A percentile compares a stretch with the other conserved stretches of the same genome.
Evolutionary conservation across 2,888 invertebrate species (phyloP).

Genomic region (Drosophila anceps): DNA sequence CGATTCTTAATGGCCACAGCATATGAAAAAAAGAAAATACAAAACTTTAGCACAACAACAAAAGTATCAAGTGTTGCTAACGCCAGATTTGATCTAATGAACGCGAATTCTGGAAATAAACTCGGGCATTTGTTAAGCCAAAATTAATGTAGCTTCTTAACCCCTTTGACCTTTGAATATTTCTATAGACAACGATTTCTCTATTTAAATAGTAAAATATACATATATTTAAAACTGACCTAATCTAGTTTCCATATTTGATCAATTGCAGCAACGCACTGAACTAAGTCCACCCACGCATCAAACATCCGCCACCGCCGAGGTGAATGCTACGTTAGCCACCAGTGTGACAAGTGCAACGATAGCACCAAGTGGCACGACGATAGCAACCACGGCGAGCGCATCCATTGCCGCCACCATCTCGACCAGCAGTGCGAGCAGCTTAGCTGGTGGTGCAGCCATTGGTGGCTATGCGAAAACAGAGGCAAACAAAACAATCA

Average conservation of each 20-base stretch:
- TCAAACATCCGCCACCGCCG: constrained; percentile 78
- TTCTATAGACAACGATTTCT: neutral
- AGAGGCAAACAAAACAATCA: constrained; percentile 55
- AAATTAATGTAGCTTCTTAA: neutral
- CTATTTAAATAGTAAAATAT: neutral
- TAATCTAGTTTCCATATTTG: constrained; percentile 9
- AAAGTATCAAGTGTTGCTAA: constrained; percentile 16
- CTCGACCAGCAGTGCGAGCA: constrained; percentile 47
- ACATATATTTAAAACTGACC: neutral
- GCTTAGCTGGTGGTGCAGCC: constrained; percentile 16
- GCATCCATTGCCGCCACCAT: constrained; percentile 35
- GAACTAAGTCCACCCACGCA: constrained; percentile 84
- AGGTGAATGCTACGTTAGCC: constrained; percentile 69
- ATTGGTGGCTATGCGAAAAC: constrained; percentile 51
- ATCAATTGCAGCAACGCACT: constrained; percentile 83
- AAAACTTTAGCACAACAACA: constrained; percentile 20
- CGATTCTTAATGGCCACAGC: constrained; percentile 68
- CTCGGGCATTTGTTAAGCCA: neutral
- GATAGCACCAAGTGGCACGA: constrained; percentile 59
- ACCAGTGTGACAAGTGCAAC: constrained; percentile 56
- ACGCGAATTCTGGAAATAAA: constrained; percentile 2
- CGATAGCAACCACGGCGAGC: constrained; percentile 53
- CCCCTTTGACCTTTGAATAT: neutral
- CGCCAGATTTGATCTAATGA: constrained; percentile 13
- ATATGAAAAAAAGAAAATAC: constrained; percentile 19